Evolutionary conservation across 1,140 invertebrate genomes (phyloP).

Genomic region (Hyles euphorbiae): DNA sequence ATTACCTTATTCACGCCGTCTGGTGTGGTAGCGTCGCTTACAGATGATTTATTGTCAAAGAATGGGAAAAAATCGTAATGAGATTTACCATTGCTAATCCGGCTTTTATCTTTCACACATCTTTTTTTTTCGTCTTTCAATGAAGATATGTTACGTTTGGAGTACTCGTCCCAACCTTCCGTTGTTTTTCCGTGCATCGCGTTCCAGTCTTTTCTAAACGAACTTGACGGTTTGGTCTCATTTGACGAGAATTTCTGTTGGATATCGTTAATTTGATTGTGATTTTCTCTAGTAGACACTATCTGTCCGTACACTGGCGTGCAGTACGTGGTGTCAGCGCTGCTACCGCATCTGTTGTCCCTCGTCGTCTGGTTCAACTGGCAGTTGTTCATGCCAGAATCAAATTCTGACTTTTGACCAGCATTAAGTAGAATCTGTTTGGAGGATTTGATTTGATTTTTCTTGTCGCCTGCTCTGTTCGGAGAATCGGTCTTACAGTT

Average conservation of each 20-base stretch:
- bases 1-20: conserved; percentile 35
- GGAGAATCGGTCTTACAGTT: conserved; percentile 42
- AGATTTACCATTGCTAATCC: conserved; percentile 53
- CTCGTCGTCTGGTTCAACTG: conserved; percentile 53
- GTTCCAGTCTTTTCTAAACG: conserved; percentile 62
- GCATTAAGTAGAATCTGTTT: conserved; percentile 67
- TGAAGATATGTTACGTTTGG: conserved; percentile 50
- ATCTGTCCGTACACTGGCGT: conserved; percentile 66
- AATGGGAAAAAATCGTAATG: conserved; percentile 67
- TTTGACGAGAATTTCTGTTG: conserved; percentile 58
- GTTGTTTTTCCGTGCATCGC: conserved; percentile 44
- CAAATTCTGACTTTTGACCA: conserved; percentile 67
- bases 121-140: conserved; percentile 54
- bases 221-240: conserved; percentile 61
- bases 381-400: conserved; percentile 67
- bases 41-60: conserved; percentile 60
- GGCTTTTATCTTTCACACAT: conserved; percentile 43
- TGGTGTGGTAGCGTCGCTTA: conserved; percentile 14
- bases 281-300: conserved; percentile 64
- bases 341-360: conserved; percentile 45
- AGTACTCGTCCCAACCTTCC: conserved; percentile 59
- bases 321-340: conserved; percentile 60
- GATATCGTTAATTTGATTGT: conserved; percentile 69
- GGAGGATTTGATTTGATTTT: conserved; percentile 54
- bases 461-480: conserved; percentile 34